Conservation (phyloP, 2,797 vertebrate genomes). For the Sebastolobus alascanus region DNA sequence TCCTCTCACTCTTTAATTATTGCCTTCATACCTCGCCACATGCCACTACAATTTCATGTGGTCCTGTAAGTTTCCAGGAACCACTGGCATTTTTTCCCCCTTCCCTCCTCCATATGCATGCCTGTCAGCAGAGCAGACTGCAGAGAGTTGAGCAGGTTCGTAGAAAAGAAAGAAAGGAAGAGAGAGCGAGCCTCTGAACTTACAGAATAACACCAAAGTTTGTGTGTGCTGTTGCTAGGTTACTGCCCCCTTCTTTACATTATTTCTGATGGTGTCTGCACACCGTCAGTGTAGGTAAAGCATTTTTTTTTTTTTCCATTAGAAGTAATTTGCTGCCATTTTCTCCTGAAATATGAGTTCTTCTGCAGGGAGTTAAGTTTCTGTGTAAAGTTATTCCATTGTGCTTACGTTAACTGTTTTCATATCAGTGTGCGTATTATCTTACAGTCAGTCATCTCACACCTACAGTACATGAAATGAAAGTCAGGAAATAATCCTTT, state of each 20-base stretch:
- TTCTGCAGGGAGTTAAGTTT: neutral
- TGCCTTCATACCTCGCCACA: slow-evolving; percentile 58
- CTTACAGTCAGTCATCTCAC: slow-evolving; percentile 45
- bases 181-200: slow-evolving; percentile 27
- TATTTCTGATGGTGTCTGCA: slow-evolving; percentile 48
- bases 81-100: slow-evolving; percentile 51
- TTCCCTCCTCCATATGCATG: slow-evolving; percentile 53
- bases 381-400: slow-evolving; percentile 13
- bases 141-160: slow-evolving; percentile 49
- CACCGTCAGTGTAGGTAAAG: slow-evolving; percentile 27
- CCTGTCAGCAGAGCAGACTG: slow-evolving; percentile 51
- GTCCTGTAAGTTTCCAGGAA: slow-evolving; percentile 64
- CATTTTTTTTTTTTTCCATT: slow-evolving; percentile 8
- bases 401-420: slow-evolving; percentile 18
- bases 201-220: slow-evolving; percentile 49
- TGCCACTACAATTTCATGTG: slow-evolving; percentile 65
- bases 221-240: slow-evolving; percentile 72
- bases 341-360: slow-evolving; percentile 6
- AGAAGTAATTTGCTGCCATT: slow-evolving; percentile 18
- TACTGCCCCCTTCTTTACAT: slow-evolving; percentile 55
- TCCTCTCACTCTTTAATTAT: slow-evolving; percentile 64
- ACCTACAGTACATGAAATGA: slow-evolving; percentile 11
- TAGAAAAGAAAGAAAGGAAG: slow-evolving; percentile 18
- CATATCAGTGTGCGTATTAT: slow-evolving; percentile 12
- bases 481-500: slow-evolving; percentile 41